These are phyloP conservation scores for Aphis craccivora DNA, from an alignment of 1,140 invertebrate genomes.

Conservation along the genomic window DNA sequence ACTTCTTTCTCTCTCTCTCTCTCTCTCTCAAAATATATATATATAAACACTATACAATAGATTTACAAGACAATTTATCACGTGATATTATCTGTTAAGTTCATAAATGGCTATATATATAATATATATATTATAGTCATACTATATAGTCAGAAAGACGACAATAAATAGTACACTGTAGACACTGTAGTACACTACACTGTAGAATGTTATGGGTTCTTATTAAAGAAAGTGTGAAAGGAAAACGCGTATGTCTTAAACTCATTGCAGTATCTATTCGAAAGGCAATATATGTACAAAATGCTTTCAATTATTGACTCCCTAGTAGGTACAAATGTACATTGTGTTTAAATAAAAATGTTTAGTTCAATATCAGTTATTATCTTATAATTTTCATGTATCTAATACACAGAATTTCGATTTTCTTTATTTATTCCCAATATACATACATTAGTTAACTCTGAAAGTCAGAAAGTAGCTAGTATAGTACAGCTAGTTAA, in stretches of 20 bases:
- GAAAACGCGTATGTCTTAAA: too few species aligned
- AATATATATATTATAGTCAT: background rate
- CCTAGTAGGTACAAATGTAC: background rate
- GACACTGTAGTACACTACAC: too few species aligned
- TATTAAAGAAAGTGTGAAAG: slow-evolving; percentile 46
- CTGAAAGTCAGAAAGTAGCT: background rate
- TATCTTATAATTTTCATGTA: background rate
- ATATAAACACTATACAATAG: too few species aligned
- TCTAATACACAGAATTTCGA: background rate
- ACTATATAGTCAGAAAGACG: background rate
- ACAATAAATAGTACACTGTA: too few species aligned
- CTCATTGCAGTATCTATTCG: slow-evolving; percentile 15
- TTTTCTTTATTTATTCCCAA: background rate
- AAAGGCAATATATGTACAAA: slow-evolving; percentile 2
- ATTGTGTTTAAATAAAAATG: background rate
- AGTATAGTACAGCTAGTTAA: too few species aligned
- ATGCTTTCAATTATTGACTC: slow-evolving; percentile 2
- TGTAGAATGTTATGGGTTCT: background rate
- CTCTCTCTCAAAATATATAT: too few species aligned
- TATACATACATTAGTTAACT: background rate
- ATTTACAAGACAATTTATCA: too few species aligned
- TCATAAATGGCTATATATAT: background rate
- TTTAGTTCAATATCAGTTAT: background rate
- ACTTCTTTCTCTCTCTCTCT: background rate
- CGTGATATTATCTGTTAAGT: background rate